phyloP scores from a whole-genome alignment of 2,113 vertebrate genomes.

The Dermatemys mawii region DNA sequence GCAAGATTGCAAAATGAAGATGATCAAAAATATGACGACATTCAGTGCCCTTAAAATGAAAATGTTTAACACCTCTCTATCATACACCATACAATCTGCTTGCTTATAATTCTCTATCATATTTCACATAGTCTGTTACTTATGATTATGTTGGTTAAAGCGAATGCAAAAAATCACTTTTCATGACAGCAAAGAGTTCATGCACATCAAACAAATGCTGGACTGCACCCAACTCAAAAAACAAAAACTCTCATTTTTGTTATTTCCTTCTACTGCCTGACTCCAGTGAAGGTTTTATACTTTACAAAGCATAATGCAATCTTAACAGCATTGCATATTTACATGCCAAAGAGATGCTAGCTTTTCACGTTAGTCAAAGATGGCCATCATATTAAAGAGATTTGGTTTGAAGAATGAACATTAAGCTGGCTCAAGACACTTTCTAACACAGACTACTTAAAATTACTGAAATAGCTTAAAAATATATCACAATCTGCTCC shows the following conservation, averaged over 20 bases:
- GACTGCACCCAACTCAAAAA: neutral
- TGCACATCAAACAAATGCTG: neutral
- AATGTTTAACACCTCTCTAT: neutral
- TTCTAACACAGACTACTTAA: neutral
- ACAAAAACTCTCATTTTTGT: neutral
- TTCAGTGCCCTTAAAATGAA: neutral
- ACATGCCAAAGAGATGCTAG: neutral
- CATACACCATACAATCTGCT: neutral
- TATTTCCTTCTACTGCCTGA: neutral
- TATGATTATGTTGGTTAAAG: neutral
- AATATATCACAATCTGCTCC: neutral
- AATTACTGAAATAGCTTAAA: neutral
- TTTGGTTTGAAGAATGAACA: neutral
- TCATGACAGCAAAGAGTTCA: neutral
- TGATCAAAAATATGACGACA: neutral
- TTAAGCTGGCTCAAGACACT: neutral
- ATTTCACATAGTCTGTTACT: neutral
- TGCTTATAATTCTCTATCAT: neutral
- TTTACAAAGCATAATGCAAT: neutral
- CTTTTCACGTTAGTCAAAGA: neutral
- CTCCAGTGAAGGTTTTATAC: neutral
- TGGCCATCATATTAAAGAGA: neutral
- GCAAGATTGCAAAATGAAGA: slow-evolving; percentile 68
- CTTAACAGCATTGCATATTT: neutral
- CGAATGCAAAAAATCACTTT: neutral